Evolutionary conservation across 92 coral and sea anemone species (phyloP).

Genomic region (Porites divaricata): DNA sequence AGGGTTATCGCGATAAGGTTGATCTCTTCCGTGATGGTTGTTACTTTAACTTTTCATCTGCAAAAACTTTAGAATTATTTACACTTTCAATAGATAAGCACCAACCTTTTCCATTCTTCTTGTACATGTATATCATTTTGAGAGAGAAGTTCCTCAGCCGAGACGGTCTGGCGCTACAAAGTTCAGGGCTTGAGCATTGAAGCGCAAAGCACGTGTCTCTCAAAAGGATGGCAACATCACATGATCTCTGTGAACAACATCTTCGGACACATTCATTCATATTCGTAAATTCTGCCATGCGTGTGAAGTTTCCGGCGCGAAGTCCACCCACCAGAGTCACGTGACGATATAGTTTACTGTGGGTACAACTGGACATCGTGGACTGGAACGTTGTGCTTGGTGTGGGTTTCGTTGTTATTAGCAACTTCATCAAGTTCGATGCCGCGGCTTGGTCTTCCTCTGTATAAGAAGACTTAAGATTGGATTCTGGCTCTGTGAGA

Average conservation of each 20-base stretch:
- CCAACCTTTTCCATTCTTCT: constrained; percentile 50
- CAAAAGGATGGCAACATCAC: constrained; percentile 93
- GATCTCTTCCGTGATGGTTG: too few relatives aligned
- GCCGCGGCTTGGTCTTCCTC: constrained; percentile 13
- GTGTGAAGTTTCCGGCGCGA: constrained; percentile 81
- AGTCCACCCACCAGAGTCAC: constrained; percentile 93
- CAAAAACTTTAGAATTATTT: too few relatives aligned
- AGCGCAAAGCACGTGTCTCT: constrained; percentile 87
- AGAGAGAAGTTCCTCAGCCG: constrained; percentile 76
- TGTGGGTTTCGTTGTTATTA: constrained; percentile 24
- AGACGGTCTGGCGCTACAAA: constrained; percentile 86
- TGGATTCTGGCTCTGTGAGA: background rate
- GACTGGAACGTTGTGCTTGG: constrained; percentile 23
- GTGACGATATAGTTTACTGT: constrained; percentile 82
- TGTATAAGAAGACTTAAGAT: background rate
- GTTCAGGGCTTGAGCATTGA: constrained; percentile 63
- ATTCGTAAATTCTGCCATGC: constrained; percentile 77
- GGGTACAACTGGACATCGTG: constrained; percentile 45
- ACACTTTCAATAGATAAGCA: background rate
- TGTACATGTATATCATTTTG: constrained; percentile 73
- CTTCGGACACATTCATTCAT: constrained; percentile 85
- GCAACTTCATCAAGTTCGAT: constrained; percentile 34
- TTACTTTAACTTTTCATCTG: too few relatives aligned
- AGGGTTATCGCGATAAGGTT: too few relatives aligned
- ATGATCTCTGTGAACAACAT: constrained; percentile 77